Evolutionary conservation across 1,140 invertebrate species (phyloP), one percentile per base, ranked within the genome.

Genomic region (Musca vetustissima): DNA sequence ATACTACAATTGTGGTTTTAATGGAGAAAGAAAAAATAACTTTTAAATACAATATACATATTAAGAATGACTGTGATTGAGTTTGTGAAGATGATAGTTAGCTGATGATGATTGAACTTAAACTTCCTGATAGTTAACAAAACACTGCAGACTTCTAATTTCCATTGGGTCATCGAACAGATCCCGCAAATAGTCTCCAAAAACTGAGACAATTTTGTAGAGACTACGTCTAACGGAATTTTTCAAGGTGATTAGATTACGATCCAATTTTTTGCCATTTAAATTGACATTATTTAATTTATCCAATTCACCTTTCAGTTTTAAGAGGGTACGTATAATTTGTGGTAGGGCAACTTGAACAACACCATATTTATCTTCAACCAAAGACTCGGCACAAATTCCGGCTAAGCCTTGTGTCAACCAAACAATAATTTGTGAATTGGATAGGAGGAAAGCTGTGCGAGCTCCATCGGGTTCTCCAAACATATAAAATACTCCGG

Each of bases 341-440:
- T 79, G 74, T 11, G 89, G 82, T 25, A 94, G 79, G 81, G 93
- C 90, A 78, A 90, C 90, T 75, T 93, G 92, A 4, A 92, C 90
- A 55, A 94, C 88, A 50, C 93, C 93, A 83, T 89, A 93, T 67
- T 85, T 86, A 82, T 94, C 93, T 83, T 94, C 92, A 9, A 73
- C 86, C 4, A 93, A 77, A 0, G 92, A 93, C 43, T 86, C 83
- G 2, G 88, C 87, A 32, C 87, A 86, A 17, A 94, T 80, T 28
- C 87, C 85, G 0, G 91, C 87, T 52, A 94, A 83, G 2, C 89
- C 88, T 82, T 92, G 89, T 15, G 85, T 85, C 2, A 88, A 85
- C 89, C 90, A 92, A 64, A 90, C 87, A 14, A 93, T 85, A 1
- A 87, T 84, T 74, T 92, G 87, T n/a, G 87, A 87, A 74, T 90